Conservation (phyloP, 2,888 invertebrate species). For the Ganaspis brasiliensis region DNA sequence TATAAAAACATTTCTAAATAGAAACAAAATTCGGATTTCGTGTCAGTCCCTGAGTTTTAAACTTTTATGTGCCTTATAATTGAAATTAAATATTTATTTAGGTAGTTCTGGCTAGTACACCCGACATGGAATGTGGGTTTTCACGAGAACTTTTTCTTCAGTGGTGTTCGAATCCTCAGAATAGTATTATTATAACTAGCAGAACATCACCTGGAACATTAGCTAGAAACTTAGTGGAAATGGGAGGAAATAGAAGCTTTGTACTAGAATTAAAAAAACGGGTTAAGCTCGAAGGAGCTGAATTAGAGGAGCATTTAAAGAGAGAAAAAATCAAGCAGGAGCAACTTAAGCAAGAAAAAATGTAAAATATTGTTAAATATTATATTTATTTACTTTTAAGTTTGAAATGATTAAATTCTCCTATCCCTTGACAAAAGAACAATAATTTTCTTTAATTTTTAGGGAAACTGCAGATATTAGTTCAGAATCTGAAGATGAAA, state of each 20-base stretch:
- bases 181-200: constrained; percentile 96
- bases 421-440: not conserved
- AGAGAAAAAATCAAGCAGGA: constrained; percentile 84
- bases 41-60: not conserved
- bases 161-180: constrained; percentile 96
- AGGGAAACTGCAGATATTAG: constrained; percentile 88
- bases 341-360: constrained; percentile 79
- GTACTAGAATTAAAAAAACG: constrained; percentile 87
- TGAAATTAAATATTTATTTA: constrained; percentile 62
- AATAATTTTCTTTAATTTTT: constrained; percentile 64
- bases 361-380: constrained; percentile 68
- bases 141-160: constrained; percentile 96
- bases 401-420: constrained; percentile 5
- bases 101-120: constrained; percentile 96
- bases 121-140: constrained; percentile 97
- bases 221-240: constrained; percentile 89
- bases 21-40: no score
- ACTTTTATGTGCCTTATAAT: constrained; percentile 2
- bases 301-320: constrained; percentile 88
- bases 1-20: no score
- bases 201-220: constrained; percentile 91
- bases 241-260: constrained; percentile 87
- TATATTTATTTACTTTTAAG: constrained; percentile 34
- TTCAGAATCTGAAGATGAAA: constrained; percentile 92
- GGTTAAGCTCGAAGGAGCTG: constrained; percentile 88